Evolutionary conservation across 2,888 invertebrate species (phyloP), one percentile per base, ranked within the genome.

Genomic region (Prosapia bicincta): DNA sequence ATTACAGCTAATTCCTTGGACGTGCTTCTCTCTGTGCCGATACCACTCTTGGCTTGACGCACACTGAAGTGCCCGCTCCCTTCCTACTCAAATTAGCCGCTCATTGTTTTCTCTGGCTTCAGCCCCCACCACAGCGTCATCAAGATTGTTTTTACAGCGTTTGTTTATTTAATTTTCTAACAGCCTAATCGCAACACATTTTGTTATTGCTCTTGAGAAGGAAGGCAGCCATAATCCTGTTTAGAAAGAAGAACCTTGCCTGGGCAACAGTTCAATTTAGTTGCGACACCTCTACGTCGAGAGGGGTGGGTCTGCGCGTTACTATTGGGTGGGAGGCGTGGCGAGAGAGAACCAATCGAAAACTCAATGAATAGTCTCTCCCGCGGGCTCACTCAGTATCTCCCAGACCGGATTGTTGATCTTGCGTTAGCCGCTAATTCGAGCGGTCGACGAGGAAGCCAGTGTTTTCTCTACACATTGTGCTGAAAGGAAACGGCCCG

Each of bases 401-500:
- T 77, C 78, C 66, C 68, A 30, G 65, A 38, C 76, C 65, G 68
- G 69, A 69, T 69, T 77, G 77, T 77, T 77, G 77, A 77, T 77
- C 77, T 77, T 74, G 72, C 70, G 77, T 77, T 77, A 77, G 70
- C 80, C 81, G 81, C 83, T 82, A 83, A 83, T 86, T 87, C 86
- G 86, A 85, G 85, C 86, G 86, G 84, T 86, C 86, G 87, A 80
- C 69, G 76, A 72, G 71, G 73, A 54, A 72, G 38, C 69, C 71
- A 68, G 43, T 86, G 86, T 87, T 86, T 86, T 86, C 85, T 84
- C 86, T 84, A 84, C 68, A 73, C 73, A 73, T 73, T 67, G 69
- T 84, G 84, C 84, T 82, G 85, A 86, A 85, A 86, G 86, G 85
- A 85, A 86, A 86, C 85, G 85, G 84, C 84, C 83, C 84, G 81